Conservation (phyloP, 2,113 vertebrate species). For the Enhydra lutris region DNA sequence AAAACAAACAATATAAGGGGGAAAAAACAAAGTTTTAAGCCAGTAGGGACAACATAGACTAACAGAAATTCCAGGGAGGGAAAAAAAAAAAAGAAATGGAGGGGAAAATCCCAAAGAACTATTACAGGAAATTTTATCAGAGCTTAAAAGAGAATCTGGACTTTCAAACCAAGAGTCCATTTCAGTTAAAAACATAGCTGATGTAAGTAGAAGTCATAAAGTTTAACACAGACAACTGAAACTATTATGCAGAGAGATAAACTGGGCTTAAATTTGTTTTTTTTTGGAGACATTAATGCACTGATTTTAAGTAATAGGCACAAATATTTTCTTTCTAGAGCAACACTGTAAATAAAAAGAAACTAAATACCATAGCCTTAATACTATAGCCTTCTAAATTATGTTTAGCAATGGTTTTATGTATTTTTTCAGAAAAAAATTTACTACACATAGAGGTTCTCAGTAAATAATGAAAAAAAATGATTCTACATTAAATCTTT, state of each 20-base stretch:
- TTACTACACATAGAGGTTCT: neutral
- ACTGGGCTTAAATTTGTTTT: neutral
- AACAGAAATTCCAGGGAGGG: neutral
- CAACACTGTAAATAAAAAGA: neutral
- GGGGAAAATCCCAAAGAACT: slow-evolving; percentile 2
- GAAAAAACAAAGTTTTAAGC: neutral
- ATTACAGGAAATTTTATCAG: neutral
- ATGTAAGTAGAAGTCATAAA: neutral
- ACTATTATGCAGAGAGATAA: neutral
- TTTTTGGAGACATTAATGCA: neutral
- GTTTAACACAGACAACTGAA: neutral
- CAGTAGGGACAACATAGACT: neutral
- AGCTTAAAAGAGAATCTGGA: neutral
- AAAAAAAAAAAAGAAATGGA: neutral
- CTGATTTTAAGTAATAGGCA: neutral
- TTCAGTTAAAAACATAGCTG: neutral
- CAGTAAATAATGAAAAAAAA: neutral
- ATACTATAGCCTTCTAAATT: neutral
- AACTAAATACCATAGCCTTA: neutral
- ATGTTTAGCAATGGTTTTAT: neutral
- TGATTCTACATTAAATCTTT: neutral
- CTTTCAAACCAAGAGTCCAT: neutral
- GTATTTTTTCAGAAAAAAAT: neutral
- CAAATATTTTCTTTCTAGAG: neutral
- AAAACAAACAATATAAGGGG: neutral